Conservation (phyloP, 2,797 vertebrate species). For the Potorous gilbertii region DNA sequence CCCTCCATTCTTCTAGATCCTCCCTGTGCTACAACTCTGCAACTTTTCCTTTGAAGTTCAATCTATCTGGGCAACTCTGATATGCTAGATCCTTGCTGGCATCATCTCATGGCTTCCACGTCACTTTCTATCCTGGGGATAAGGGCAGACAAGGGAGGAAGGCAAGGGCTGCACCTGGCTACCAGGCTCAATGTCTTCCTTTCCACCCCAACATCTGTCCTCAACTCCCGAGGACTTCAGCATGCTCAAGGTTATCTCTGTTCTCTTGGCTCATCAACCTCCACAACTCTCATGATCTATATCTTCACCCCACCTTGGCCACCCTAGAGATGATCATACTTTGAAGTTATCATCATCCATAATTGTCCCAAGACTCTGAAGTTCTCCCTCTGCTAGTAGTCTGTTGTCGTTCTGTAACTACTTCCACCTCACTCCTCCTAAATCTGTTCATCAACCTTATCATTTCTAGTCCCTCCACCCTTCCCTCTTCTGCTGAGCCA, state of each 20-base stretch:
- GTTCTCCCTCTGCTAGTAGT: not conserved
- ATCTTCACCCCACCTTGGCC: not conserved
- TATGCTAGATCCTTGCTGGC: not conserved
- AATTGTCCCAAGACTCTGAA: not conserved
- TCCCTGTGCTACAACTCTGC: not conserved
- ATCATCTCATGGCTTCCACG: not conserved
- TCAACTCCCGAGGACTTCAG: not conserved
- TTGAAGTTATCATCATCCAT: not conserved
- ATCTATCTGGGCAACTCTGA: not conserved
- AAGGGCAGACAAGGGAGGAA: not conserved
- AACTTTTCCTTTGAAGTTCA: not conserved
- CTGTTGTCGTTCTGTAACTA: not conserved
- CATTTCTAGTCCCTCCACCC: not conserved
- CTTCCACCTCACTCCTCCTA: not conserved
- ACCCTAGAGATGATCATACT: not conserved
- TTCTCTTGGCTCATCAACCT: not conserved
- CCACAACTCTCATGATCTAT: not conserved
- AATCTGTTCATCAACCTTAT: not conserved
- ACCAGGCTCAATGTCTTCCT: too few species aligned
- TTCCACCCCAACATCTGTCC: not conserved
- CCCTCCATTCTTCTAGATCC: not conserved
- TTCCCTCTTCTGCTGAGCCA: too few species aligned
- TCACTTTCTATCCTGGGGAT: not conserved
- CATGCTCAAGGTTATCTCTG: not conserved
- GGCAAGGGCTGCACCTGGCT: too few species aligned